Evolutionary conservation across 2,797 vertebrate genomes (phyloP), one percentile per base, ranked within the genome.

Genomic region (Alca torda): DNA sequence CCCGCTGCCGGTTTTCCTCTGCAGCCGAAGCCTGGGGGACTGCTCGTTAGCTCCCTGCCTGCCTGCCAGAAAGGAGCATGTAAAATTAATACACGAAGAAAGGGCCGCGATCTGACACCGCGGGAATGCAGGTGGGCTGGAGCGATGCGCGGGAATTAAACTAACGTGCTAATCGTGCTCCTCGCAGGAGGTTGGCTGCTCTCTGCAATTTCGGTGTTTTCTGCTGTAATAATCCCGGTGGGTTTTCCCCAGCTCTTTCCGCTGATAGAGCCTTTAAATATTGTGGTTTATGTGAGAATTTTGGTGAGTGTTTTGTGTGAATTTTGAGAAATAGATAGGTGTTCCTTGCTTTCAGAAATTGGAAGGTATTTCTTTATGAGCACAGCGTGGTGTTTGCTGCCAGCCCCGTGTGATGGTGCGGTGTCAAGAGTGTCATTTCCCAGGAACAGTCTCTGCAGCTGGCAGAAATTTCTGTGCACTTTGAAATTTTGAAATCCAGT

Each of bases 41-140:
- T 86, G 86, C 94, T 96, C 87, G 74, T 97, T 95, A 96, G 97
- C 96, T 97, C 97, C 96, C 95, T 96, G 86, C 95, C 89, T 94
- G 95, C 96, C 90, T 78, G 73, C 43, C 48, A 95, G 92, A 97
- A 85, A 93, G 70, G 90, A 95, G 95, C 73, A 94, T 94, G 91
- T 94, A 82, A 96, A 98, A 97, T 98, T 93, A 97, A 96, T 92
- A 59, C 59, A 41, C 28, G 80, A 86, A 95, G 96, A 96, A 88
- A 94, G 86, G 56, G 68, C 95, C 94, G 94, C 85, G 93, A 95
- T 95, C 97, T 96, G 97, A 96, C 97, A 96, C 97, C 97, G 91
- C 96, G 96, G 98, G 97, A 98, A 93, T 96, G 96, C 97, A 98
- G 97, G 96, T 97, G 96, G 96, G 97, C 96, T 93, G 90, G 84